Evolutionary conservation across 2,797 vertebrate genomes (phyloP).

Genomic region (Chlorospingus flavigularis): DNA sequence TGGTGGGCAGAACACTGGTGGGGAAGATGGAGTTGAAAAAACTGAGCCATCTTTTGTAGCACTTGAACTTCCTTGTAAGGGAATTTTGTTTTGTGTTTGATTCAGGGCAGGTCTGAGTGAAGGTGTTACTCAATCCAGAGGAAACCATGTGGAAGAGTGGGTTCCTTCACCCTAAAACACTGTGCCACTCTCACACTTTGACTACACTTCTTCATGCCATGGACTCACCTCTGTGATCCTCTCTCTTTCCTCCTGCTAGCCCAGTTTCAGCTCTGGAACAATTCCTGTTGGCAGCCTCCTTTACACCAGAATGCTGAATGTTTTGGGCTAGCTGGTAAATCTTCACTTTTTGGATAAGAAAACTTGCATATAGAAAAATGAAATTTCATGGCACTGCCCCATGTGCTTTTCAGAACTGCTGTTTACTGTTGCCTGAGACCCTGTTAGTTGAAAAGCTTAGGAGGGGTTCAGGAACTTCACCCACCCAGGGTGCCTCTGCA

Average conservation of each 20-base stretch:
- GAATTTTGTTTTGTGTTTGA: background rate
- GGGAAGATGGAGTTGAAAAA: background rate
- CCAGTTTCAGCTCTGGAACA: background rate
- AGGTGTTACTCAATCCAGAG: background rate
- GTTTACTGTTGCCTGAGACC: background rate
- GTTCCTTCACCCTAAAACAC: background rate
- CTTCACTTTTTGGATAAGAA: background rate
- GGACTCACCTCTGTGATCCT: background rate
- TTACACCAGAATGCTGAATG: background rate
- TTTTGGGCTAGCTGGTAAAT: background rate
- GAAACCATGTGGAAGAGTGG: background rate
- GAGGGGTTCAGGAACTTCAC: background rate
- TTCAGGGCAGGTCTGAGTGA: background rate
- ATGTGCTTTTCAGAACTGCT: background rate
- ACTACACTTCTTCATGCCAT: background rate
- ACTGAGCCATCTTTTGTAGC: background rate
- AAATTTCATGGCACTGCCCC: background rate
- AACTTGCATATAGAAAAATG: background rate
- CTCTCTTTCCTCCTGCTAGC: background rate
- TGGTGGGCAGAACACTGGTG: background rate
- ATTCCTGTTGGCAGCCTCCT: background rate
- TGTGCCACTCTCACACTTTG: background rate
- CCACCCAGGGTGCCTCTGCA: background rate
- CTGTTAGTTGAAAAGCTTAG: background rate
- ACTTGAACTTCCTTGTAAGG: background rate